Conservation (phyloP, 2,113 vertebrate genomes). For the Arizona elegans region DNA sequence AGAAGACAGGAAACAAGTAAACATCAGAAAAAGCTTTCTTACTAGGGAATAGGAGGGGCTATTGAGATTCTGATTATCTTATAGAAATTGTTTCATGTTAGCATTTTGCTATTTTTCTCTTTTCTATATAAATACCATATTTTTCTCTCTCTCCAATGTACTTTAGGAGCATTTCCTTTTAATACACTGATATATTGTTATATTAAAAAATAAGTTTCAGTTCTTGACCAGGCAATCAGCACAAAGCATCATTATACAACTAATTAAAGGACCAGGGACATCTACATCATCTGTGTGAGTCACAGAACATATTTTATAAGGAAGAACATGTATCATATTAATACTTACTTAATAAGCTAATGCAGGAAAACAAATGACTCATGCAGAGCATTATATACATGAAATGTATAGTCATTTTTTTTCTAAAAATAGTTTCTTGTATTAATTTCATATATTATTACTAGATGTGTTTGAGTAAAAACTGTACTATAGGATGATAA, state of each 20-base stretch:
- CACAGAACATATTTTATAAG: not conserved
- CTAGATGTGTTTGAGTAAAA: not conserved
- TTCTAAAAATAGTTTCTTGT: not conserved
- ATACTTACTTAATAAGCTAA: not conserved
- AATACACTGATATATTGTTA: not conserved
- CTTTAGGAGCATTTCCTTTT: not conserved
- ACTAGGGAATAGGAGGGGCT: not conserved
- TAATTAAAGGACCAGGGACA: not conserved
- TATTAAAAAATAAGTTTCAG: not conserved
- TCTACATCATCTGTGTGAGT: not conserved
- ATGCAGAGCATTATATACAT: not conserved
- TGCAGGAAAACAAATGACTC: not conserved
- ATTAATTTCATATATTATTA: not conserved
- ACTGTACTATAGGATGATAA: not conserved
- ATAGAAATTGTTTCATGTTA: not conserved
- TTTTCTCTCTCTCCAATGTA: not conserved
- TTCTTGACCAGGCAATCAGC: not conserved
- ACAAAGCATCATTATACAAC: not conserved
- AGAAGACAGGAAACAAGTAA: not conserved
- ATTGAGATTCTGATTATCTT: not conserved
- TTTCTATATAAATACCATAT: not conserved
- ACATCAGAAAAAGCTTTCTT: not conserved
- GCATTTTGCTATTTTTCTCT: not conserved
- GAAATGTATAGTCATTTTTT: not conserved
- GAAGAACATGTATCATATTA: not conserved